phyloP scores from a whole-genome alignment of 1,140 invertebrate genomes.

The Bacillus rossius region DNA sequence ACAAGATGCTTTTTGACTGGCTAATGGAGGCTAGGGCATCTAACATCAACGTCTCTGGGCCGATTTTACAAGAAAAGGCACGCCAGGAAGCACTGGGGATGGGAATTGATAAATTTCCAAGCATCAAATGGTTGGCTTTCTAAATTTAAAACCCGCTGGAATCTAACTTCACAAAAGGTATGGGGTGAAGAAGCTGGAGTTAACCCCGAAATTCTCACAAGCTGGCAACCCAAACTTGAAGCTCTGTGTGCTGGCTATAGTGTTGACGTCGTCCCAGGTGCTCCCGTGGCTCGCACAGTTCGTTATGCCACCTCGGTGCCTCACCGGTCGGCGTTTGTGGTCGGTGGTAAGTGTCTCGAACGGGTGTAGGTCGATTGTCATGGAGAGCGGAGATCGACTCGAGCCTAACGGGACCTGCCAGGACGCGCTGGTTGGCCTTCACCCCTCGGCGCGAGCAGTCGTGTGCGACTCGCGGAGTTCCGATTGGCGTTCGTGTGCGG shows the following conservation, averaged over 20 bases:
- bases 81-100: constrained; percentile 26
- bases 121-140: constrained; percentile 39
- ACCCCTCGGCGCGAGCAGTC: no score
- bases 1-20: background rate
- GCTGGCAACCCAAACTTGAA: constrained; percentile 19
- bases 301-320: no score
- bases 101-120: constrained; percentile 24
- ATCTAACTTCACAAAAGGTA: constrained; percentile 25
- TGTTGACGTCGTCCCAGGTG: no score
- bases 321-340: no score
- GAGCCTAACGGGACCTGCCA: no score
- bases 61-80: constrained; percentile 35
- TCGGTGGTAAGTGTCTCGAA: no score
- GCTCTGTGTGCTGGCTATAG: constrained; percentile 30
- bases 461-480: no score
- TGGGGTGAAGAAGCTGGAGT: constrained; percentile 33
- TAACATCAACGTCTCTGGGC: constrained; percentile 29
- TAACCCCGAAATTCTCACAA: constrained; percentile 13
- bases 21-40: background rate
- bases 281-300: no score
- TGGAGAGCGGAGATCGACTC: no score
- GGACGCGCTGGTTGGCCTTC: no score
- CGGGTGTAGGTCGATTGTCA: no score
- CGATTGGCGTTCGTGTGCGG: no score
- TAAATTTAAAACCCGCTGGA: constrained; percentile 29